Evolutionary conservation across 2,888 invertebrate genomes (phyloP).

Genomic region (Yponomeuta cagnagella): DNA sequence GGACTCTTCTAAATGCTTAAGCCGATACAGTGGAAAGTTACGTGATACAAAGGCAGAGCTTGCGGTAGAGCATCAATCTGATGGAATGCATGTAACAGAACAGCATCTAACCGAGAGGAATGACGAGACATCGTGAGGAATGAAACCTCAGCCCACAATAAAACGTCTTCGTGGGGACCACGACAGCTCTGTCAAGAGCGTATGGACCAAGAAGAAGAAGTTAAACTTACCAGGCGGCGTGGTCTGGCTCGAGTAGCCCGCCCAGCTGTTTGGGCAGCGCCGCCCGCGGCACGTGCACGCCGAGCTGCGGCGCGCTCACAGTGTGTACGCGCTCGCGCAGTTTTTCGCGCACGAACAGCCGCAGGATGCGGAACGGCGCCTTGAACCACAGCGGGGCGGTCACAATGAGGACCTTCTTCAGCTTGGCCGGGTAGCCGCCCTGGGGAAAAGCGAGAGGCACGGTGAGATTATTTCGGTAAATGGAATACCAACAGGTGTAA

Average conservation of each 20-base stretch:
- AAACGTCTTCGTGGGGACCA: too few species aligned
- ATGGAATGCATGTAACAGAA: too few species aligned
- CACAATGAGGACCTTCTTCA: constrained; percentile 97
- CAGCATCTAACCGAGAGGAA: too few species aligned
- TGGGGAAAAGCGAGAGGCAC: constrained; percentile 46
- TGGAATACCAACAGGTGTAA: too few species aligned
- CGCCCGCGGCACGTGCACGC: constrained; percentile 91
- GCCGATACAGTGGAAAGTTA: too few species aligned
- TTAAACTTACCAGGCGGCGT: constrained; percentile 87
- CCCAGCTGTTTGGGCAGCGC: constrained; percentile 93
- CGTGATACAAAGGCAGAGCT: too few species aligned
- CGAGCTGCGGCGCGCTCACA: constrained; percentile 92
- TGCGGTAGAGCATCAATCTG: too few species aligned
- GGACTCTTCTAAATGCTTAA: too few species aligned
- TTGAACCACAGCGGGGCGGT: constrained; percentile 99
- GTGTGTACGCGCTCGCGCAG: constrained; percentile 96
- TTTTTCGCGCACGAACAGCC: constrained; percentile 96
- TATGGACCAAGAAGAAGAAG: too few species aligned
- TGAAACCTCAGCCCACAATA: too few species aligned
- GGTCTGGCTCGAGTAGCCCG: constrained; percentile 90
- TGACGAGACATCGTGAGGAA: too few species aligned
- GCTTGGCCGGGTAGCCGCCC: constrained; percentile 97
- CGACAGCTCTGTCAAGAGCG: too few species aligned
- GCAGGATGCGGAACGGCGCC: constrained; percentile 96
- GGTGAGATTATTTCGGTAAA: background rate